Base-by-base conservation (phyloP, 2,113 vertebrate species). In the Ophiodon elongatus region DNA sequence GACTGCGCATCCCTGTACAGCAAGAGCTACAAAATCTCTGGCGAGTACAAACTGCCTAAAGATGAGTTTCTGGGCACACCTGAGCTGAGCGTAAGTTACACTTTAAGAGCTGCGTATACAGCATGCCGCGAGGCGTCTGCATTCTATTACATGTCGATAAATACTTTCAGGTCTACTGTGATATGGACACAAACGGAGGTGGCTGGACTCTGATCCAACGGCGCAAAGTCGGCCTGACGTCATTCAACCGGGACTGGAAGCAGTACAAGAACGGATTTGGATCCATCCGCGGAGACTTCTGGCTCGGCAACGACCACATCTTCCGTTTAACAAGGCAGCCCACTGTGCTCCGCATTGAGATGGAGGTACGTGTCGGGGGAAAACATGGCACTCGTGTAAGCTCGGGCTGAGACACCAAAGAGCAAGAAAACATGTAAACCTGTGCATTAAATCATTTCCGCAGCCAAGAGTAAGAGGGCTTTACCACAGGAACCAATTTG, bases 121-220 rank as follows among this genome's bases (percentile, higher is more conserved):
- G 45, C 45, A 8, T 2, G 45, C 14, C 6, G 6, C 29, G 11
- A 65, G 8, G 4, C 47, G 25, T 47, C 29, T 69, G 25, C 50
- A 23, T 72, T 45, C 6, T 6, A 7, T 47, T 50, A 60, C 43
- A 76, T 21, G 33, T n/a, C 10, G 23, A 17, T 57, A 21, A 74
- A 89, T 85, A 62, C 17, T 71, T 90, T 57, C 73, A 99, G 98
- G 96, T 99, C 17, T 98, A 94, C 90, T 99, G 98, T 59, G 98
- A 99, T 87, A 99, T 99, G 98, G 96, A 98, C 65, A 98, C 96
- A 14, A 94, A 95, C 0, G 97, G 97, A 0, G 98, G 98, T 0
- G 98, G 98, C 39, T 99, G 98, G 98, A 99, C 98, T 0, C 29
- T 97, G 81, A 98, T 99, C 87, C 98, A 99, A 89, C 97, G 98